Base-by-base conservation (phyloP, 2,113 vertebrate genomes). In the Aythya baeri region DNA sequence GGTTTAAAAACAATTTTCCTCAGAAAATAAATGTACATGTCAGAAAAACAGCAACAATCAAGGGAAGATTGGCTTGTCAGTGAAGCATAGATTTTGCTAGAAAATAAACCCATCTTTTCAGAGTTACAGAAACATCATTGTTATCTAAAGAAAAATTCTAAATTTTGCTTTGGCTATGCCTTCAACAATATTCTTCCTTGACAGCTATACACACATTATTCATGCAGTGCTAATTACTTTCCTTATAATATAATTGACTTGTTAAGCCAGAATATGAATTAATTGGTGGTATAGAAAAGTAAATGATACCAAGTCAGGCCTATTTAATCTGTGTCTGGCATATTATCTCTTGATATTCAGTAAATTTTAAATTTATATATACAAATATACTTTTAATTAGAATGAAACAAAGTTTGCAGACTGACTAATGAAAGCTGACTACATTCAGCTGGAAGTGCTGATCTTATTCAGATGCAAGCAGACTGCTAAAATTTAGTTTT, bases 211-310 rank as follows among this genome's bases (percentile, higher is more conserved):
- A 21, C 62, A 32, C 63, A 94, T 96, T 97, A 94, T 96, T 92
- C 92, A 96, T 96, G 94, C 70, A 89, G 43, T 55, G 75, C 93
- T 97, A 98, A 97, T 97, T 96, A 94, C 66, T 74, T 91, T 91
- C 72, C 89, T 94, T 86, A 91, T 67, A 94, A 65, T 80, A 52
- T 91, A 92, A 93, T 88, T 86, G 80, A 94, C 93, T 91, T 74
- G 94, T 97, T 96, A 94, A 91, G 96, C 85, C 84, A 83, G 94
- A 91, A 96, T 97, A 89, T 88, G 86, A 96, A 97, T 97, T 97
- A 97, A 97, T 91, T 97, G 92, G 83, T 95, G 91, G 68, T 85
- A 84, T 46, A 94, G 91, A 88, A 97, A 96, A 95, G 72, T 84
- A 97, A 97, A 94, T 89, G 54, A 84, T 92, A 94, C 77, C 68